Evolutionary conservation across 2,113 vertebrate genomes (phyloP).

Genomic region (crab-eating macaque (Macaca fascicularis)): T2T-MFA8v1.1 NC_088376.1:43920001-43920500

Average conservation of each 20-base stretch:
- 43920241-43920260: neutral
- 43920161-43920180: neutral
- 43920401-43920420: neutral
- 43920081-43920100: neutral
- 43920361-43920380: neutral
- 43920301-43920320: neutral
- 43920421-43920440: neutral
- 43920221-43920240: neutral
- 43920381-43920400: neutral
- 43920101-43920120: neutral
- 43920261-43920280: neutral
- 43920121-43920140: neutral
- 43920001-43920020: fast-evolving
- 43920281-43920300: neutral
- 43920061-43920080: neutral
- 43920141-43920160: neutral
- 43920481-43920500: neutral
- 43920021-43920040: neutral
- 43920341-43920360: neutral
- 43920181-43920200: neutral
- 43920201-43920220: neutral
- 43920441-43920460: no score
- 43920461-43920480: fast-evolving
- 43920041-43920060: neutral
- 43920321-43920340: neutral